Conservation (phyloP, 1,140 invertebrate genomes). For the Drosophila athabasca region DNA sequence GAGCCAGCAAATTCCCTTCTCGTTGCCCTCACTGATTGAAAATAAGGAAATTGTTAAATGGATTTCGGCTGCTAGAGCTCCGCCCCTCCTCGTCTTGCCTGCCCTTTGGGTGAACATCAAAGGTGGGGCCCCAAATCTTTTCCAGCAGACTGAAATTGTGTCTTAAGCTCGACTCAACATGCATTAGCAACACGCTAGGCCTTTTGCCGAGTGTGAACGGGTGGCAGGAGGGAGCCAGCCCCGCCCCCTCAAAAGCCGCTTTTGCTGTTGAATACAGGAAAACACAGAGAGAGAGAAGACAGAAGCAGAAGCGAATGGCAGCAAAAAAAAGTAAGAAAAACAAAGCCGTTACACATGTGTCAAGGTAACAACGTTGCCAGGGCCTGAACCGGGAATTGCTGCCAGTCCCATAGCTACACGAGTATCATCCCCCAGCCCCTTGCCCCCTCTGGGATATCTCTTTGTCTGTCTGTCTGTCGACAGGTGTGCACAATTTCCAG, state of each 20-base stretch:
- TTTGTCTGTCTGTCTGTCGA: slow-evolving; percentile 31
- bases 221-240: slow-evolving; percentile 18
- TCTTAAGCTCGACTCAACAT: slow-evolving; percentile 79
- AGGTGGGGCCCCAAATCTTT: slow-evolving; percentile 52
- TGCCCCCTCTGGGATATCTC: too few relatives aligned
- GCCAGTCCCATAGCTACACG: slow-evolving; percentile 12
- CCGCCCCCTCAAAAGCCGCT: slow-evolving; percentile 48
- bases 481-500: slow-evolving; percentile 73
- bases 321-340: slow-evolving; percentile 35
- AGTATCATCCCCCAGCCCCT: too few relatives aligned
- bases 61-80: slow-evolving; percentile 36
- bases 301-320: slow-evolving; percentile 8
- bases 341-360: slow-evolving; percentile 80
- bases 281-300: slow-evolving; percentile 14
- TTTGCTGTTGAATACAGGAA: slow-evolving; percentile 48
- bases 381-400: slow-evolving; percentile 30
- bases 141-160: slow-evolving; percentile 69
- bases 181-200: slow-evolving; percentile 70
- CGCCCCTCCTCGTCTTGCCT: neutral
- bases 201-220: slow-evolving; percentile 12
- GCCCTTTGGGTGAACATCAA: slow-evolving; percentile 55
- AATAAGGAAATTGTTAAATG: slow-evolving; percentile 60
- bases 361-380: slow-evolving; percentile 72
- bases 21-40: slow-evolving; percentile 39
- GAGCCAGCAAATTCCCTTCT: neutral